Conservation (phyloP, 2,113 vertebrate species). For the Heliornis fulica region DNA sequence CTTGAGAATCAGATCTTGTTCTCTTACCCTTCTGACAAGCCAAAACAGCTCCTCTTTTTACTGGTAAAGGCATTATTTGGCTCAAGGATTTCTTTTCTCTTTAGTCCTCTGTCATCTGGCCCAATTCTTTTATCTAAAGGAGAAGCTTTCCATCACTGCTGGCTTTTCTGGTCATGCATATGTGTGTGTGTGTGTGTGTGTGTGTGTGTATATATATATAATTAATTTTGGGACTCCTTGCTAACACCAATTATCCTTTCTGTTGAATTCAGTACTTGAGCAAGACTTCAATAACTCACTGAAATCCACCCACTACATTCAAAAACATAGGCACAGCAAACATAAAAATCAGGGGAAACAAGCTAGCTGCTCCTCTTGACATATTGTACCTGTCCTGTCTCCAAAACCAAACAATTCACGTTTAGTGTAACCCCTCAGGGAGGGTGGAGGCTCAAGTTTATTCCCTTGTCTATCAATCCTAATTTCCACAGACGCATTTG, state of each 20-base stretch:
- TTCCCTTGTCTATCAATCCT: not conserved
- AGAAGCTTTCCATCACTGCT: not conserved
- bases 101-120: not conserved
- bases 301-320: not conserved
- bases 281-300: not conserved
- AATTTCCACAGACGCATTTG: not conserved
- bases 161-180: not conserved
- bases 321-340: not conserved
- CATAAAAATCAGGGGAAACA: not conserved
- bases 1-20: not conserved
- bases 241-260: not conserved
- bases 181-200: too few species aligned
- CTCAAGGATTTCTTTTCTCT: not conserved
- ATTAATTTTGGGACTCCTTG: not conserved
- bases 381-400: accelerated
- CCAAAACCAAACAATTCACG: not conserved
- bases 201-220: accelerated
- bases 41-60: not conserved
- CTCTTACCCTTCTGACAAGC: not conserved
- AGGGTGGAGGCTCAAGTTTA: not conserved
- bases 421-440: not conserved
- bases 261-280: not conserved
- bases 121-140: not conserved
- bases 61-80: not conserved
- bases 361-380: not conserved